phyloP scores from a whole-genome alignment of 2,888 invertebrate genomes.

The Anoplius nigerrimus region DNA sequence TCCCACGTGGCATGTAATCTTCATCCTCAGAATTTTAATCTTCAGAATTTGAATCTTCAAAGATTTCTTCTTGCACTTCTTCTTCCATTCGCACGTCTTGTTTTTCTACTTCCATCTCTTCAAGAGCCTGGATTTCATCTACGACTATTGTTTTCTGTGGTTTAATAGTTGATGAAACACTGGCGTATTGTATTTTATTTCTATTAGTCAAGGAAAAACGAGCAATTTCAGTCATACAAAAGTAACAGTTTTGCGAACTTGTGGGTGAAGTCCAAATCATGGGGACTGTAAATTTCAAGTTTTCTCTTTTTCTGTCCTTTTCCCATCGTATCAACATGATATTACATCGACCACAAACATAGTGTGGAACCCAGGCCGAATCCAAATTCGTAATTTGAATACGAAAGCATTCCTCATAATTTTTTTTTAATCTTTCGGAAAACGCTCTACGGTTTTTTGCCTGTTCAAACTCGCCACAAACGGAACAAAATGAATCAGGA shows the following conservation, averaged over 20 bases:
- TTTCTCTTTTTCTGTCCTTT: no score
- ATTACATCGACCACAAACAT: constrained; percentile 35
- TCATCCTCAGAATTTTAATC: background rate
- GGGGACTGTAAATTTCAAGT: constrained; percentile 40
- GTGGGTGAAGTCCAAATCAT: constrained; percentile 42
- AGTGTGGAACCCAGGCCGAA: constrained; percentile 44
- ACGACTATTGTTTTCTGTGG: no score
- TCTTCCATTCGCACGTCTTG: constrained; percentile 7
- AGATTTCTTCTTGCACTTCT: no score
- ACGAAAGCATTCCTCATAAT: constrained; percentile 45
- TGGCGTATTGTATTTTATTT: constrained; percentile 33
- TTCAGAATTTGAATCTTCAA: no score
- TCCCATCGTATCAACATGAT: no score
- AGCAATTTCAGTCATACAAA: constrained; percentile 35
- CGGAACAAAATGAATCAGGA: constrained; percentile 30
- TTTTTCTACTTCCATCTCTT: background rate
- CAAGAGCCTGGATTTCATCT: constrained; percentile 33
- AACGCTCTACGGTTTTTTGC: constrained; percentile 19
- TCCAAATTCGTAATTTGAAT: constrained; percentile 46
- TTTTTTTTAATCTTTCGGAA: constrained; percentile 38
- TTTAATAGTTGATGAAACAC: constrained; percentile 38
- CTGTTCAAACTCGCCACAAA: constrained; percentile 27
- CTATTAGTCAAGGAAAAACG: constrained; percentile 42
- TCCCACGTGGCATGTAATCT: no score
- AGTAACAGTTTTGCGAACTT: constrained; percentile 45